Base-by-base conservation (phyloP, 2,797 vertebrate species). In the Ctenosaura bakeri region DNA sequence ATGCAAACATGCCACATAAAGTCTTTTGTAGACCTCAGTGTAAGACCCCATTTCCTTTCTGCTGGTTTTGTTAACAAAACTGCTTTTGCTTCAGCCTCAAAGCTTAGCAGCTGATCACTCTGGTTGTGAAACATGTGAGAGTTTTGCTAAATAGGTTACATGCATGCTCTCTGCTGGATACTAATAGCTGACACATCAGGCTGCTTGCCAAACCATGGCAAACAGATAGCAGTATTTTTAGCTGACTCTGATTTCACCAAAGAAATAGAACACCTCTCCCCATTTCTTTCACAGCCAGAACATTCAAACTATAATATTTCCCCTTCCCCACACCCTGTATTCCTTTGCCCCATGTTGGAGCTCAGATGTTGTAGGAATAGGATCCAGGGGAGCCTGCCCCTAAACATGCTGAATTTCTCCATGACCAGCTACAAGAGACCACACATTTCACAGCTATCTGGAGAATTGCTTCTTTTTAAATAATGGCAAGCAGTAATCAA, bases 241-340 rank as follows among this genome's bases (percentile, higher is more conserved):
- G 94, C 88, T 81, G 83, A 90, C 88, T 90, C 88, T 94, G 92
- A 96, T 96, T 97, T 96, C 93, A 96, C 89, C 90, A 95, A 95
- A 97, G 95, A 95, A 94, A 92, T 93, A 88, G 80, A 94, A 90
- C 87, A 87, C 29, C 66, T 3, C 86, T 87, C 82, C 90, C 89
- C 92, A 92, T 95, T 92, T 89, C 92, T 50, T 87, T 89, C 89
- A 83, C 88, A 96, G 96, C 95, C 95, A 97, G 93, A 93, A 93
- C 93, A 95, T 95, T 96, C 96, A 96, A 97, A 97, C 95, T 94
- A 95, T 90, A 95, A 94, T 90, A 6, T 38, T 96, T 93, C 90
- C 42, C 42, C 42, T 46, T 4, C 42, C 42, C 42, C 42, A 46
- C 42, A 46, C 42, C 42, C 92, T 96, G 91, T 93, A 91, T 96